phyloP scores from a whole-genome alignment of 2,797 vertebrate species.

The Galagoides demidoff region DNA sequence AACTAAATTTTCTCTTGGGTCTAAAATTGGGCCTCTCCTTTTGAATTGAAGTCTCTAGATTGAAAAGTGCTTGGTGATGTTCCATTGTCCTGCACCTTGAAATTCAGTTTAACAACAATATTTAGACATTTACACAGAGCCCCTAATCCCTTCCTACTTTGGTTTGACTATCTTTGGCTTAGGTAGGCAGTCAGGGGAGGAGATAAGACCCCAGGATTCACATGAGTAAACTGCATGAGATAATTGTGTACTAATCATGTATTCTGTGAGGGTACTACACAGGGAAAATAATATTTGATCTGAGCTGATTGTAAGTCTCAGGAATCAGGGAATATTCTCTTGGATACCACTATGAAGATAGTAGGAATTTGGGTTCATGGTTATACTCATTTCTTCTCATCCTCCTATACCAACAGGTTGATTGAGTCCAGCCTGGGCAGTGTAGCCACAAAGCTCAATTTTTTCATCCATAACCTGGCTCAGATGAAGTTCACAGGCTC shows the following conservation, averaged over 20 bases:
- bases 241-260: too few relatives aligned
- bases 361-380: background rate
- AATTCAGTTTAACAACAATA: background rate
- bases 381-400: background rate
- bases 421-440: constrained; percentile 98
- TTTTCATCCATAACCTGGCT: constrained; percentile 98
- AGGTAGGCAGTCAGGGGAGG: background rate
- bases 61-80: background rate
- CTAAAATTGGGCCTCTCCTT: background rate
- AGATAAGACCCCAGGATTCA: background rate
- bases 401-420: constrained; percentile 86
- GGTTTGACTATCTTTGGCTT: background rate
- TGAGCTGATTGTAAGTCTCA: background rate
- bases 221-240: background rate
- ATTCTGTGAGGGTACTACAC: background rate
- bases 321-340: background rate
- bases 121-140: background rate
- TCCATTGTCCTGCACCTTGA: background rate
- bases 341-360: background rate
- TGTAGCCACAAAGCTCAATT: constrained; percentile 98
- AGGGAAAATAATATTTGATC: background rate
- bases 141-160: background rate
- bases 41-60: background rate
- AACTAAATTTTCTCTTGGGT: background rate
- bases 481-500: constrained; percentile 97